Percentiles rank a stretch among this genome's conserved stretches.
Evolutionary conservation across 2,113 vertebrate species (phyloP).

Genomic region (Charina bottae): DNA sequence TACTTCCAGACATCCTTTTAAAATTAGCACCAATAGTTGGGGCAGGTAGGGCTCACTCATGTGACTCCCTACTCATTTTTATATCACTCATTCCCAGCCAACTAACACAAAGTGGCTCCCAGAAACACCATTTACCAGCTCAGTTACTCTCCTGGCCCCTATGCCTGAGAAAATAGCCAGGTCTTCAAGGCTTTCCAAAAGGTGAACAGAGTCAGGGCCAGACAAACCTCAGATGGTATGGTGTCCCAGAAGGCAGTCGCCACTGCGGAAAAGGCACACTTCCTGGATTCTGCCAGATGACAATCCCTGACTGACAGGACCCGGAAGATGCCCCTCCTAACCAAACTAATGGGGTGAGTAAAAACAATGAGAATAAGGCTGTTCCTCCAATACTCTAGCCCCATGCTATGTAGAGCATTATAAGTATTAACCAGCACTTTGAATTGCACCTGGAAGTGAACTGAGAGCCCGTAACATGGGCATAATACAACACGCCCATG

Average conservation of each 20-base stretch:
- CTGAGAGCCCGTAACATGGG: background rate
- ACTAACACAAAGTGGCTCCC: background rate
- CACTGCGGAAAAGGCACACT: background rate
- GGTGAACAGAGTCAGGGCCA: background rate
- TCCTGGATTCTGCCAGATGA: background rate
- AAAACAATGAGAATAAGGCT: background rate
- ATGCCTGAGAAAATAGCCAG: background rate
- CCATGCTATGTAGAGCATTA: background rate
- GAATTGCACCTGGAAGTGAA: background rate
- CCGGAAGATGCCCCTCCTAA: background rate
- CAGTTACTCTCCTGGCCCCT: background rate
- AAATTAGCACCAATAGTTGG: no score
- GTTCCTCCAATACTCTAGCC: background rate
- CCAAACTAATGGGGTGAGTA: background rate
- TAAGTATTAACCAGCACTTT: background rate
- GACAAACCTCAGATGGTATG: background rate
- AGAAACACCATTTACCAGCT: background rate
- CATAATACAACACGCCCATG: background rate
- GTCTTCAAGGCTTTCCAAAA: background rate
- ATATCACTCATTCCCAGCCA: no score
- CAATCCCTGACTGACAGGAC: background rate
- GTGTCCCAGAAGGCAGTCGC: background rate
- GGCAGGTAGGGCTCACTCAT: no score
- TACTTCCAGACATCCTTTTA: no score
- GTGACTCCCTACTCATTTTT: no score